These are phyloP conservation scores for Ptychodera flava DNA, from an alignment of 35 echinoderm and acorn worm species.

Conservation along the genomic window DNA sequence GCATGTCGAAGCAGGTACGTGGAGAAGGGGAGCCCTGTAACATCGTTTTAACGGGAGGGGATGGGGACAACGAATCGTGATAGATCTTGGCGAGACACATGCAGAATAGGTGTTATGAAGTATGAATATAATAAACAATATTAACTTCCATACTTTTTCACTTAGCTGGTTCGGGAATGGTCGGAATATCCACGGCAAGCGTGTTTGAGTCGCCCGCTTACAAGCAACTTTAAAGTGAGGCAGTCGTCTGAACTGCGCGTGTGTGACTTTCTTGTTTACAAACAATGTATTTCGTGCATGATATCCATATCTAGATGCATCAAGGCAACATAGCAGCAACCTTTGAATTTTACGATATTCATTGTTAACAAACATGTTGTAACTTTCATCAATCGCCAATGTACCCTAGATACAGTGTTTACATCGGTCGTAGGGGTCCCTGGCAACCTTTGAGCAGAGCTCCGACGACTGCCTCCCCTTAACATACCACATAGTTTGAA, in stretches of 20 bases:
- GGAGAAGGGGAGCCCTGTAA: not conserved
- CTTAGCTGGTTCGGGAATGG: not conserved
- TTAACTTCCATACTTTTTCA: not conserved
- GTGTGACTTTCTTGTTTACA: no score
- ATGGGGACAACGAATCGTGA: not conserved
- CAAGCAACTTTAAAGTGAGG: not conserved
- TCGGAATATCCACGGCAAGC: not conserved
- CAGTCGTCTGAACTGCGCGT: no score
- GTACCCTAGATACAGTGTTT: not conserved
- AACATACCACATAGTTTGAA: not conserved
- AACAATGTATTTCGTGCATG: no score
- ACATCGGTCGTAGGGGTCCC: not conserved
- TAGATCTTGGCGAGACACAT: not conserved
- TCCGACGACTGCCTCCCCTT: not conserved
- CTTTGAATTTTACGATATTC: no score
- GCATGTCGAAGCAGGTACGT: slow-evolving; percentile 63
- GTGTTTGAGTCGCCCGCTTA: not conserved
- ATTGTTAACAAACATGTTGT: no score
- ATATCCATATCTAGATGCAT: no score
- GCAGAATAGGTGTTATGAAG: not conserved
- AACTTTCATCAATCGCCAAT: not conserved
- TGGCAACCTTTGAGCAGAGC: not conserved
- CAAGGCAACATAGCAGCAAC: no score
- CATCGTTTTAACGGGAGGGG: not conserved
- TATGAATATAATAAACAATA: not conserved